These are phyloP conservation scores for Latrodectus geometricus DNA, from an alignment of 1,140 invertebrate genomes.

Conservation along the genomic window DNA sequence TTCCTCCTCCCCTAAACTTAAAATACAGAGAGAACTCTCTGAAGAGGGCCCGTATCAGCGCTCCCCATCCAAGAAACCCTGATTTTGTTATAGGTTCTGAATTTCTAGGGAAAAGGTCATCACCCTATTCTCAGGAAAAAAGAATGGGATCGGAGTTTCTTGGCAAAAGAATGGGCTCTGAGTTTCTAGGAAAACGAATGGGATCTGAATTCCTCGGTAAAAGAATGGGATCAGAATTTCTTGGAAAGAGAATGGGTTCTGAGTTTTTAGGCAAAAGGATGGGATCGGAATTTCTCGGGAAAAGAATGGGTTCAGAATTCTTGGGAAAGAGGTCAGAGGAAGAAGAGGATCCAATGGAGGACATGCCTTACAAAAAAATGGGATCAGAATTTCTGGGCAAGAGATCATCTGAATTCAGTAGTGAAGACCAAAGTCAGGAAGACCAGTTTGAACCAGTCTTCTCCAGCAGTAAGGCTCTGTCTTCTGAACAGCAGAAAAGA, in stretches of 20 bases:
- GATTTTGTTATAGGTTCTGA: slow-evolving; percentile 55
- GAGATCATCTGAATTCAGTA: not conserved
- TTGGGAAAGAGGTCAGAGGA: slow-evolving; percentile 61
- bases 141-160: slow-evolving; percentile 64
- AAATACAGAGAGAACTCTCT: slow-evolving; percentile 38
- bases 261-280: slow-evolving; percentile 64
- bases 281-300: slow-evolving; percentile 64
- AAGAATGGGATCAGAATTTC: slow-evolving; percentile 63
- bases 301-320: slow-evolving; percentile 64
- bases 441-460: not conserved
- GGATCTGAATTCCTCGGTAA: slow-evolving; percentile 62
- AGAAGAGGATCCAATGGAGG: slow-evolving; percentile 42
- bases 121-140: slow-evolving; percentile 1
- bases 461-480: not conserved
- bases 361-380: slow-evolving; percentile 62
- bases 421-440: not conserved
- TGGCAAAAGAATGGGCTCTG: slow-evolving; percentile 64
- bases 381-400: slow-evolving; percentile 64
- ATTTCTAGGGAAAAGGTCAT: slow-evolving; percentile 61
- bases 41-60: slow-evolving; percentile 37
- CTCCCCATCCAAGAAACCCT: not conserved
- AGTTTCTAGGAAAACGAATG: slow-evolving; percentile 64
- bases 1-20: slow-evolving; percentile 26
- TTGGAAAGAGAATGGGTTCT: slow-evolving; percentile 63
- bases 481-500: slow-evolving; percentile 16